Evolutionary conservation across 2,113 vertebrate genomes (phyloP).

Genomic region (Stomatorhinus ivindoensis): DNA sequence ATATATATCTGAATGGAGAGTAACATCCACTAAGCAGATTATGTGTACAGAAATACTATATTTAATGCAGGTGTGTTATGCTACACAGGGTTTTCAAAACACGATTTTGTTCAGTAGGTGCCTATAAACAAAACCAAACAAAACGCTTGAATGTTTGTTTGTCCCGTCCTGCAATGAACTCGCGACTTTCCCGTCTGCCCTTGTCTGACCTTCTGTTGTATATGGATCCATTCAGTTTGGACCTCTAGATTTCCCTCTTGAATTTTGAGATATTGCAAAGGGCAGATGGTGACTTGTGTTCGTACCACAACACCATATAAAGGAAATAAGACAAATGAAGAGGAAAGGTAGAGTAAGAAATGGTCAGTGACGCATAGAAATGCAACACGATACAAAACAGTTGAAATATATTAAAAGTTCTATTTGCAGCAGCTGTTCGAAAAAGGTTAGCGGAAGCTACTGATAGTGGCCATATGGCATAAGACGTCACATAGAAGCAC

Average conservation of each 20-base stretch:
- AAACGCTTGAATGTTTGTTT: background rate
- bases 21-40: background rate
- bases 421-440: slow-evolving; percentile 50
- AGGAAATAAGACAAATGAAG: background rate
- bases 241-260: background rate
- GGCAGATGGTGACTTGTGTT: background rate
- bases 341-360: background rate
- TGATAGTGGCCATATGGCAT: slow-evolving; percentile 32
- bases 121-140: background rate
- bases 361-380: slow-evolving; percentile 40
- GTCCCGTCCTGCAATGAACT: background rate
- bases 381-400: slow-evolving; percentile 49
- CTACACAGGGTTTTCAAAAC: background rate
- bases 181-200: background rate
- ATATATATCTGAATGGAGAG: slow-evolving; percentile 1
- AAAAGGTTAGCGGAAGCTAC: slow-evolving; percentile 49
- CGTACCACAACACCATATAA: background rate
- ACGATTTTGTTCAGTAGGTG: background rate
- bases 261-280: background rate
- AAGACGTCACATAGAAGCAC: background rate
- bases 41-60: background rate
- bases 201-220: background rate
- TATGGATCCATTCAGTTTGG: background rate
- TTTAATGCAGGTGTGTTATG: background rate
- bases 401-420: slow-evolving; percentile 65